These are phyloP conservation scores for Sinocyclocheilus maitianheensis DNA, from an alignment of 2,113 vertebrate genomes.

Conservation along the genomic window DNA sequence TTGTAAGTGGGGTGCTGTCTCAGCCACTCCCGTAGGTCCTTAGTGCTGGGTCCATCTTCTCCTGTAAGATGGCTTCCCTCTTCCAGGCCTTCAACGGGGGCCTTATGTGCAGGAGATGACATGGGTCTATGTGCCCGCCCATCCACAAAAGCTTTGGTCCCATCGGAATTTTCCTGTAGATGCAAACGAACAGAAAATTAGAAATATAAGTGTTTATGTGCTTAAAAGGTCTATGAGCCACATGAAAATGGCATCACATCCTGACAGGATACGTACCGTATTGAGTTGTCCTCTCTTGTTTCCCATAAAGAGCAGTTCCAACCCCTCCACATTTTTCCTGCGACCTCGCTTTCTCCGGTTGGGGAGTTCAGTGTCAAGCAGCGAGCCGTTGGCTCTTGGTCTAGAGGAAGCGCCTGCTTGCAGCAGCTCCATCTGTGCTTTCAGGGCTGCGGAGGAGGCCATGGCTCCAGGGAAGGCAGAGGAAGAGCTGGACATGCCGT, in stretches of 20 bases:
- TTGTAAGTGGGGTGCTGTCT: conserved; percentile 94
- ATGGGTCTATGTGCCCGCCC: conserved; percentile 77
- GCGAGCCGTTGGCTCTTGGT: conserved; percentile 90
- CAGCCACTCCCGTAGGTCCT: conserved; percentile 96
- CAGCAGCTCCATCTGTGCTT: conserved; percentile 96
- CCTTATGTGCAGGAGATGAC: conserved; percentile 87
- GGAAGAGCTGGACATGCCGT: conserved; percentile 87
- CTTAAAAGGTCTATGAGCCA: not conserved
- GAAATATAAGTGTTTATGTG: too few relatives aligned
- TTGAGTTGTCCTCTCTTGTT: conserved; percentile 87
- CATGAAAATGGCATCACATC: not conserved
- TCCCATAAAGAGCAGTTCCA: conserved; percentile 95
- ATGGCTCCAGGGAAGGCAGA: conserved; percentile 88
- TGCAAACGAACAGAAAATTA: not conserved
- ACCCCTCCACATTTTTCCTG: conserved; percentile 99
- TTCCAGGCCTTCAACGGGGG: conserved; percentile 86
- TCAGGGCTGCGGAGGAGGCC: conserved; percentile 87
- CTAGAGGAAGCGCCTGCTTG: conserved; percentile 87
- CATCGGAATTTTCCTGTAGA: conserved; percentile 87
- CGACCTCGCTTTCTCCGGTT: conserved; percentile 92
- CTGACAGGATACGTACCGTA: conserved; percentile 73
- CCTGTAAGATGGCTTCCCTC: conserved; percentile 85
- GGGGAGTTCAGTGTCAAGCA: conserved; percentile 90
- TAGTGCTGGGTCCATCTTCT: conserved; percentile 89
- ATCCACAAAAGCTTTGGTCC: conserved; percentile 88